Evolutionary conservation across 1,140 invertebrate genomes (phyloP).

Genomic region (Samia ricini): DNA sequence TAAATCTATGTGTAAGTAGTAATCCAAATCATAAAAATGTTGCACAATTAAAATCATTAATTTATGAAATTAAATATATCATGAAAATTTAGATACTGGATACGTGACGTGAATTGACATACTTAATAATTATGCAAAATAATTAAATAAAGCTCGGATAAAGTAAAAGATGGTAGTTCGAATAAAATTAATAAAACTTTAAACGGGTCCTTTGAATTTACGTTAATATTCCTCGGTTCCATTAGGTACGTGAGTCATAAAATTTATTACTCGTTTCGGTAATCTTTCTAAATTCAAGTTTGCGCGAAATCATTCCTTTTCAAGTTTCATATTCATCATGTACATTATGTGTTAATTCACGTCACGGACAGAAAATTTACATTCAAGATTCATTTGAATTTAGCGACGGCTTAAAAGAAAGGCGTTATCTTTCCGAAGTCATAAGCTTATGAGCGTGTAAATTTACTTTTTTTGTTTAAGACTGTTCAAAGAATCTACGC

Average conservation of each 20-base stretch:
- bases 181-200: neutral
- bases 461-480: neutral
- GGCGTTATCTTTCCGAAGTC: conserved; percentile 6
- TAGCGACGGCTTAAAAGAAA: conserved; percentile 15
- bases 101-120: too few relatives aligned
- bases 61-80: too few relatives aligned
- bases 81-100: too few relatives aligned
- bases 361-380: conserved; percentile 22
- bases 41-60: too few relatives aligned
- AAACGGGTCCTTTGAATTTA: neutral
- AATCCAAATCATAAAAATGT: too few relatives aligned
- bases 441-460: conserved; percentile 1
- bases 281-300: conserved; percentile 5
- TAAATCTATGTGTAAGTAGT: too few relatives aligned
- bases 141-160: too few relatives aligned
- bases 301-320: neutral
- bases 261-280: neutral
- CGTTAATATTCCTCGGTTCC: neutral
- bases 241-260: neutral
- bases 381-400: conserved; percentile 23
- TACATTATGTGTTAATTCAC: conserved; percentile 15
- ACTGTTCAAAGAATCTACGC: conserved; percentile 8
- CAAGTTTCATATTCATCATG: conserved; percentile 21
- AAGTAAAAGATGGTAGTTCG: too few relatives aligned
- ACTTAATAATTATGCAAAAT: too few relatives aligned